Percentiles rank a stretch among this genome's conserved stretches.
Conservation (phyloP, 2,888 invertebrate species). For the Cabera pusaria region DNA sequence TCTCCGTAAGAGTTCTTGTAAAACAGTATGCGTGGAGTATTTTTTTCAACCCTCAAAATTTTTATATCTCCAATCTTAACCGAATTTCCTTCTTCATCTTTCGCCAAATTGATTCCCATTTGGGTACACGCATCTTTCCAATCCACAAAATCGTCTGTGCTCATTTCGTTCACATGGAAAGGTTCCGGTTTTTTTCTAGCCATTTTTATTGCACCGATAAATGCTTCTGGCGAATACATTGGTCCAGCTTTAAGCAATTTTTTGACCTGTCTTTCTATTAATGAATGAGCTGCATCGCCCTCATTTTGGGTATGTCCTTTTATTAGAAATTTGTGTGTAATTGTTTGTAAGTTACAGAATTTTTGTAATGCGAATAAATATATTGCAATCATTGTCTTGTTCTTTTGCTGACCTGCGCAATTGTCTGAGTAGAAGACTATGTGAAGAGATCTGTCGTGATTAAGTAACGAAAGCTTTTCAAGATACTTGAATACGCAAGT, state of each 20-base stretch:
- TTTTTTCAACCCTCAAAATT: neutral
- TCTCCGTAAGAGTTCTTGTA: slow-evolving; percentile 7
- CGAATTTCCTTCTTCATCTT: slow-evolving; percentile 24
- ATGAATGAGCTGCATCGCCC: slow-evolving; percentile 32
- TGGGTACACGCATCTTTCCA: slow-evolving; percentile 29
- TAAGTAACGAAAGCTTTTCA: slow-evolving; percentile 21
- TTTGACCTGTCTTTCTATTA: slow-evolving; percentile 24
- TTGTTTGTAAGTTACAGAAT: slow-evolving; percentile 22
- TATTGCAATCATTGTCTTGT: slow-evolving; percentile 32
- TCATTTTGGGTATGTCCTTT: slow-evolving; percentile 35
- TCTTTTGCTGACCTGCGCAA: slow-evolving; percentile 40
- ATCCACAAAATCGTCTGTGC: slow-evolving; percentile 29
- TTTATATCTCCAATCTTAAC: slow-evolving; percentile 8
- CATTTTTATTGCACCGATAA: slow-evolving; percentile 26
- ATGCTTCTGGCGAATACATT: slow-evolving; percentile 19
- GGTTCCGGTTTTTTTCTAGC: slow-evolving; percentile 27
- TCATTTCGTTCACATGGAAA: slow-evolving; percentile 29
- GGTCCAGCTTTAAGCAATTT: slow-evolving; percentile 19
- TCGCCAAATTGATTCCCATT: slow-evolving; percentile 27
- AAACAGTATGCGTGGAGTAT: neutral
- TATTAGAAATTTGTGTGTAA: slow-evolving; percentile 35
- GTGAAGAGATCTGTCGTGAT: slow-evolving; percentile 16
- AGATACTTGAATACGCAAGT: slow-evolving; percentile 43
- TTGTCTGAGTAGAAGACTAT: slow-evolving; percentile 45
- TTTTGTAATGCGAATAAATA: slow-evolving; percentile 26